These are phyloP conservation scores for Furnarius figulus DNA, from an alignment of 2,113 vertebrate species.

Conservation along the genomic window DNA sequence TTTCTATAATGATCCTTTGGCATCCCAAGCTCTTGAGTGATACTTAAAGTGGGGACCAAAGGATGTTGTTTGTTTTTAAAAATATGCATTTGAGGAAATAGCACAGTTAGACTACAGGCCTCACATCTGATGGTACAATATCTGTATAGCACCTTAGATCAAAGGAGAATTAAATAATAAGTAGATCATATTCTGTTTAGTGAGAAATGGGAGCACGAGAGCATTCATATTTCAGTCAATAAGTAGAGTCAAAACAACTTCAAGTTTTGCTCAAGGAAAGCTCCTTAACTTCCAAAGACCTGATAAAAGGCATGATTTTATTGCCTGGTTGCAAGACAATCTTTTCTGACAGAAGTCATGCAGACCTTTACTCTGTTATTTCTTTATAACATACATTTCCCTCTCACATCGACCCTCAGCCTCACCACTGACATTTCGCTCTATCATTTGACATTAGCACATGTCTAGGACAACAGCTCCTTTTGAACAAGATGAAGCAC, in stretches of 20 bases:
- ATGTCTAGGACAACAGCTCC: not conserved
- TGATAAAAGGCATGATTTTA: not conserved
- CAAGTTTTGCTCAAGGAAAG: not conserved
- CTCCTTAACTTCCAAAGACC: not conserved
- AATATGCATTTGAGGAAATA: not conserved
- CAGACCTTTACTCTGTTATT: not conserved
- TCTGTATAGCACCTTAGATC: not conserved
- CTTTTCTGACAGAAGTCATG: not conserved
- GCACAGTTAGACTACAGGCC: not conserved
- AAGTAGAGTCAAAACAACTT: not conserved
- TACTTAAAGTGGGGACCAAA: not conserved
- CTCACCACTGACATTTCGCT: not conserved
- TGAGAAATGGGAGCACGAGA: not conserved
- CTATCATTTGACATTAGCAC: not conserved
- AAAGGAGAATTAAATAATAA: not conserved
- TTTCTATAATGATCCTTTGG: not conserved
- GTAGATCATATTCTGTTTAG: not conserved
- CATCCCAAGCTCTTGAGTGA: not conserved
- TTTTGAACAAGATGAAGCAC: not conserved
- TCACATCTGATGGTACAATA: not conserved
- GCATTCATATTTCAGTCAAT: not conserved
- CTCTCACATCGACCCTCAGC: not conserved
- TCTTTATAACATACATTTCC: not conserved
- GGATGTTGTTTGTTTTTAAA: not conserved
- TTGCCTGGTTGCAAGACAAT: not conserved